Conservation (phyloP, 2,797 vertebrate species). For the Etheostoma perlongum region DNA sequence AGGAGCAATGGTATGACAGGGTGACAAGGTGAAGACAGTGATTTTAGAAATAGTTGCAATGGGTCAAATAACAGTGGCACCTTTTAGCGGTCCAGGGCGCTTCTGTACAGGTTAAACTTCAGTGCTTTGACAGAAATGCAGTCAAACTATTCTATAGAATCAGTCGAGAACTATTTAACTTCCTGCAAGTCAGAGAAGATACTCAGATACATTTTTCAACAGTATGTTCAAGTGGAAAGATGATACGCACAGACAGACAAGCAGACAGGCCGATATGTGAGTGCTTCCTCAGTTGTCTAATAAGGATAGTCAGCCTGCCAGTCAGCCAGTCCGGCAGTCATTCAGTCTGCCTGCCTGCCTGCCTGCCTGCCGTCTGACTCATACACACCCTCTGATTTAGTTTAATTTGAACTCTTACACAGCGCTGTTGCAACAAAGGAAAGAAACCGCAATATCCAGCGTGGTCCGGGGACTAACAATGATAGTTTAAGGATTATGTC, state of each 20-base stretch:
- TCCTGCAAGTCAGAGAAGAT: background rate
- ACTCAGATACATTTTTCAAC: constrained; percentile 2
- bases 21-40: background rate
- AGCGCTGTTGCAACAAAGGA: constrained; percentile 24
- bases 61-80: constrained; percentile 15
- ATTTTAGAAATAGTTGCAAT: constrained; percentile 28
- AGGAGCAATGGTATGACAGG: background rate
- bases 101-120: background rate
- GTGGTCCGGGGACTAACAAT: background rate
- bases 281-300: constrained; percentile 52
- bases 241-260: background rate
- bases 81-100: background rate
- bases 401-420: constrained; percentile 28
- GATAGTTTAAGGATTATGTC: background rate
- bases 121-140: constrained; percentile 5
- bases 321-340: constrained; percentile 28
- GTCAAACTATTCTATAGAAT: background rate
- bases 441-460: constrained; percentile 16
- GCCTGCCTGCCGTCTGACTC: constrained; percentile 46
- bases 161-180: background rate
- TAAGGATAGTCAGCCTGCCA: constrained; percentile 36
- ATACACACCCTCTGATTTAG: constrained; percentile 32
- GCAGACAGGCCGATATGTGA: constrained; percentile 7
- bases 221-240: constrained; percentile 19
- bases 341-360: constrained; percentile 41